Evolutionary conservation across 1,140 invertebrate species (phyloP), one percentile per base, ranked within the genome.

Genomic region (Panulirus ornatus): DNA sequence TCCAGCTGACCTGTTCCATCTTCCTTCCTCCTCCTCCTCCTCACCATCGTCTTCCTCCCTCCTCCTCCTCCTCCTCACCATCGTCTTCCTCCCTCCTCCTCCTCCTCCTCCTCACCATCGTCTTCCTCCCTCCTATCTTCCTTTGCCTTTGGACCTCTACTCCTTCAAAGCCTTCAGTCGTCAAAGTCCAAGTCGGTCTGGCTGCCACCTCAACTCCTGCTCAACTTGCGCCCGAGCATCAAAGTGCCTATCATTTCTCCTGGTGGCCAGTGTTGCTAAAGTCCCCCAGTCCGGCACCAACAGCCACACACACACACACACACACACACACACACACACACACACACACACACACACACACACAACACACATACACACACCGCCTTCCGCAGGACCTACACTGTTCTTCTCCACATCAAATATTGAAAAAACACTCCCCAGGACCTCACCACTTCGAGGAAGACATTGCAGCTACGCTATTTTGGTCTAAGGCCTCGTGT

Each of bases 161-260:
- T 79, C 38, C 76, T 51, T 51, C 76, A 42, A 78, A 78, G 38
- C 30, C 75, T 51, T 51, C 19, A 40, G 38, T 44, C 76, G 76
- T 79, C 76, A 79, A 79, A 79, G 76, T 79, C 76, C 76, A 79
- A 34, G 44, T 27, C 30, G 22, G 51, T n/a, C 76, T 27, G 8
- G n/a, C 19, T 34, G 27, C 42, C 70, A 40, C 76, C 76, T 42
- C 34, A 16, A 47, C 34, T 51, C 44, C 76, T 79, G 42, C 27
- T 79, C 76, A 79, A 79, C n/a, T n/a, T n/a, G n/a, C n/a, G 76
- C 51, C 42, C 27, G 42, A 79, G 22, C 76, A 79, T 79, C 76
- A 79, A 79, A 79, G 76, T 79, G 76, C 76, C 76, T 27, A 79
- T 79, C 76, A 79, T 79, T 79, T 79, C 76, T 79, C 76, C 76